Evolutionary conservation across 2,888 invertebrate genomes (phyloP).

Genomic region (Agriopis leucophaearia): DNA sequence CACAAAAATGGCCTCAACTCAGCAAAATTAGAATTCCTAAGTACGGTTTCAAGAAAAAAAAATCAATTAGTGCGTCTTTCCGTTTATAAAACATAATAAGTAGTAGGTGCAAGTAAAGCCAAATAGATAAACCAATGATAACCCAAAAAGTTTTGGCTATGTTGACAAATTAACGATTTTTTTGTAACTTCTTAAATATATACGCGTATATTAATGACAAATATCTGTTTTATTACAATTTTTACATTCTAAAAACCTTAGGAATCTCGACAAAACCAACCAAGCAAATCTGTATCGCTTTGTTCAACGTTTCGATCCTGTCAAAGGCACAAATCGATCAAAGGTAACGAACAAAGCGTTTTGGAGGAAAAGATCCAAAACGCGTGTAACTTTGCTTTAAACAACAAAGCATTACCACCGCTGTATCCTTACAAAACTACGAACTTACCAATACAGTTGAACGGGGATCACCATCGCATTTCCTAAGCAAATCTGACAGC

Average conservation of each 20-base stretch:
- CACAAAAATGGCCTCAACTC: no score
- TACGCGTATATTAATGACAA: no score
- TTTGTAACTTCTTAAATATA: no score
- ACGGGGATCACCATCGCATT: background rate
- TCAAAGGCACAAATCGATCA: conserved; percentile 40
- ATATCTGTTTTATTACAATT: no score
- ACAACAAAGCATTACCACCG: conserved; percentile 65
- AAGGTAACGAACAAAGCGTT: conserved; percentile 29
- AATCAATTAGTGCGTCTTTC: no score
- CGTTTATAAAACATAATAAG: no score
- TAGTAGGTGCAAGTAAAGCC: no score
- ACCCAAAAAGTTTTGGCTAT: no score
- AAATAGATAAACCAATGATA: no score
- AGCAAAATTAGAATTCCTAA: no score
- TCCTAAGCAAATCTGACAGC: background rate
- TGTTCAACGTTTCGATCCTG: conserved; percentile 33
- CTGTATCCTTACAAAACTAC: conserved; percentile 47
- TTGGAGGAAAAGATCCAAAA: conserved; percentile 37
- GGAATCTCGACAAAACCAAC: conserved; percentile 14
- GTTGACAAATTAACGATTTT: no score
- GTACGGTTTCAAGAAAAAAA: no score
- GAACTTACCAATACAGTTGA: background rate
- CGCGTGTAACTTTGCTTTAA: conserved; percentile 69
- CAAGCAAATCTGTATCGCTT: conserved; percentile 8
- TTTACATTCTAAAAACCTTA: background rate